A percentile compares a stretch with the other conserved stretches of the same genome.
Evolutionary conservation across 2,113 vertebrate genomes (phyloP).

Genomic region (Globicephala melas): DNA sequence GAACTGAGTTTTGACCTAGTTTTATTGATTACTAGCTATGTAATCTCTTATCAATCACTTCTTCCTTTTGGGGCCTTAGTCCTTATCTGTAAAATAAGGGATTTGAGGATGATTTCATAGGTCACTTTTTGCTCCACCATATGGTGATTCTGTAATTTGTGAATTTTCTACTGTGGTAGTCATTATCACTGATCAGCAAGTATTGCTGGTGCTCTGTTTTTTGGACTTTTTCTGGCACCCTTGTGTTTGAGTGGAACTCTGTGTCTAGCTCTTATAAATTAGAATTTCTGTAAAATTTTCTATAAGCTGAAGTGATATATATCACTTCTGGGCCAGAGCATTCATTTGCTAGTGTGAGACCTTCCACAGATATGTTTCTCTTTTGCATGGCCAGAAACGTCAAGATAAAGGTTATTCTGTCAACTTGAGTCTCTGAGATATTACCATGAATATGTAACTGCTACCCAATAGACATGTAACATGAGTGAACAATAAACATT

Average conservation of each 20-base stretch:
- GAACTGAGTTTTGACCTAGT: background rate
- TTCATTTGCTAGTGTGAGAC: background rate
- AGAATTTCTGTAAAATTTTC: background rate
- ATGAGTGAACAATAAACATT: background rate
- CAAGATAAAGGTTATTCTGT: background rate
- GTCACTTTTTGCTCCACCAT: background rate
- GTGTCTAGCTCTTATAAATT: background rate
- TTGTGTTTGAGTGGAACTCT: background rate
- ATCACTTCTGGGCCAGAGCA: background rate
- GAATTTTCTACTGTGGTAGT: background rate
- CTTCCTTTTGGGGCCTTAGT: background rate
- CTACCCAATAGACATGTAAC: background rate
- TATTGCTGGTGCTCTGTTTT: background rate
- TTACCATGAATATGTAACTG: background rate
- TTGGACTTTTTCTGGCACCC: background rate
- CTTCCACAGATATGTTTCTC: background rate
- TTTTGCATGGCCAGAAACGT: background rate
- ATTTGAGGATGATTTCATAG: background rate
- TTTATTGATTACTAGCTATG: background rate
- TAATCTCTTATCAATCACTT: background rate
- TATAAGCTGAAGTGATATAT: background rate
- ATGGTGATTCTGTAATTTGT: background rate
- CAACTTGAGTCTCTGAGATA: background rate
- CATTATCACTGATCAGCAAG: background rate
- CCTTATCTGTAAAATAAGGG: background rate